Base-by-base conservation (phyloP, 1,140 invertebrate genomes). In the Linepithema humile region DNA sequence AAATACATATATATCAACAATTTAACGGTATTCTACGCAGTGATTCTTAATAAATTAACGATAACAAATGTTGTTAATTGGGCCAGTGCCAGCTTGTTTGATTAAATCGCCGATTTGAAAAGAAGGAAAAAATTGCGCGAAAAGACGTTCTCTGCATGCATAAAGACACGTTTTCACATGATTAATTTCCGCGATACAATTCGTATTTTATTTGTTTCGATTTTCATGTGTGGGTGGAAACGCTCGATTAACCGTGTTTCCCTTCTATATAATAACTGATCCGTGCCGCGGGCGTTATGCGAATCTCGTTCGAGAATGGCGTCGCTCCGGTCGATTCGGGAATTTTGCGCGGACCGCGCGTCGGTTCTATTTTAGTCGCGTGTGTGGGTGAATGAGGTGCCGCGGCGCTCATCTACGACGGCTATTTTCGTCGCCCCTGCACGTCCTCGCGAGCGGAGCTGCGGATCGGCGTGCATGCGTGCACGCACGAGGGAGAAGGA, bases 361-460 rank as follows among this genome's bases (percentile, higher is more conserved):
- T 75, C 55, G 86, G 17, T 88, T 60, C 87, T 93, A 92, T 92
- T 93, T 92, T 85, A 70, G 87, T 90, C 87, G 78, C 85, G 82
- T 73, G 91, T 91, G 92, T 93, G 91, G 92, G 92, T 92, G 92
- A 92, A 93, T 89, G 87, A 90, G 91, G 89, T 90, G 88, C 78
- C 87, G 80, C 83, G 80, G 84, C 38, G 62, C 64, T 60, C 57
- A 83, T 82, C 74, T 83, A 43, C 62, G 83, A 82, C 86, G n/a
- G 85, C 88, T 91, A 91, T 92, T 91, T 92, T 90, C 78, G 85
- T 89, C 77, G 77, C 69, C 77, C 45, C 82, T n/a, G n/a, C 50
- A 55, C 59, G 59, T 83, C 43, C 80, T 73, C 64, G 59, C 80
- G 53, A 84, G 60, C 83, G 70, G 70, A 75, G 45, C 50, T 75